Percentiles rank a stretch among this genome's conserved stretches.
Conservation (phyloP, 2,888 invertebrate species). For the Resseliella maxima region DNA sequence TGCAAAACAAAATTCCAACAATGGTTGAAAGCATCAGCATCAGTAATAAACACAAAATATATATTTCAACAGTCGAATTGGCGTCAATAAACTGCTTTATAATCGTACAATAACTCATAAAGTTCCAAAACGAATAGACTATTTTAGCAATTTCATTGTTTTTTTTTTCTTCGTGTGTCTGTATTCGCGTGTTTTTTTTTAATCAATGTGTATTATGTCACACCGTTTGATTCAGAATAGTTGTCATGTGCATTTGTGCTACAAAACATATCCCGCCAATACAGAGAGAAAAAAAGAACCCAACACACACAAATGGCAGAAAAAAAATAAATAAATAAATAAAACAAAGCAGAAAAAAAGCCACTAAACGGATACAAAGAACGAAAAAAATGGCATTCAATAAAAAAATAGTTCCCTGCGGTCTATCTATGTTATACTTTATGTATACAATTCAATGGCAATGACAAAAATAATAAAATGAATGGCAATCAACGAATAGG, state of each 20-base stretch:
- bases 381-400: not conserved
- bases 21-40: not conserved
- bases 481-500: slow-evolving; percentile 32
- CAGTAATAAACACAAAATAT: not conserved
- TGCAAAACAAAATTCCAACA: not conserved
- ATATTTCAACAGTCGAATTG: slow-evolving; percentile 8
- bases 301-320: not conserved
- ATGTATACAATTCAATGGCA: slow-evolving; percentile 49
- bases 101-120: slow-evolving; percentile 17
- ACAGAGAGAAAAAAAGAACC: not conserved
- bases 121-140: not conserved
- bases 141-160: not conserved
- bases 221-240: not conserved
- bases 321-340: not conserved
- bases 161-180: no score
- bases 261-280: not conserved
- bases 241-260: not conserved
- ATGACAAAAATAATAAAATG: slow-evolving; percentile 49
- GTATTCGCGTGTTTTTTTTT: not conserved
- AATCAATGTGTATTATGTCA: slow-evolving; percentile 12
- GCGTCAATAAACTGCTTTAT: slow-evolving; percentile 32
- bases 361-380: not conserved
- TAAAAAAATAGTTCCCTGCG: not conserved
- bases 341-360: not conserved
- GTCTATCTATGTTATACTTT: not conserved